Conservation (phyloP, 2,888 invertebrate species). For the Callyntrura sp. region DNA sequence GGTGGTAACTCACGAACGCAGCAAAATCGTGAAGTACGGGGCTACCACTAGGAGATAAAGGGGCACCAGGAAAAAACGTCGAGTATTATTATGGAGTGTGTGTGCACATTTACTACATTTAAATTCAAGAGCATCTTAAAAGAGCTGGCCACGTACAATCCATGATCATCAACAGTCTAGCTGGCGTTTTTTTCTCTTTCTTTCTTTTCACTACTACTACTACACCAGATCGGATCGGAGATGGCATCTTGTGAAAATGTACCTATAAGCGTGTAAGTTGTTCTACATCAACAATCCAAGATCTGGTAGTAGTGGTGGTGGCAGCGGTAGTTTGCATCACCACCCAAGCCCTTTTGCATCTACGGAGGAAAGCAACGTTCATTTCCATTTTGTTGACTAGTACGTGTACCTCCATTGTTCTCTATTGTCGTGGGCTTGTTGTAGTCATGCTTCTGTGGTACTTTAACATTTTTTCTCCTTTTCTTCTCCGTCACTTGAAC, state of each 20-base stretch:
- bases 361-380: slow-evolving; percentile 29
- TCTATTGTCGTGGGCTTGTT: background rate
- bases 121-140: slow-evolving; percentile 64
- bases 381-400: slow-evolving; percentile 49
- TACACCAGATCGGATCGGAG: slow-evolving; percentile 4
- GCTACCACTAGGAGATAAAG: background rate
- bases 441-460: background rate
- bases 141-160: slow-evolving; percentile 55
- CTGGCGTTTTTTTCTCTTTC: background rate
- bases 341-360: background rate
- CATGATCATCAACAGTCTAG: slow-evolving; percentile 62
- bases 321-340: too few species aligned
- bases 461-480: slow-evolving; percentile 22
- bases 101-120: slow-evolving; percentile 49
- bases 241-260: slow-evolving; percentile 15
- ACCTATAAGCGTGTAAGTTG: background rate
- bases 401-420: slow-evolving; percentile 14
- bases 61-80: background rate
- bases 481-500: slow-evolving; percentile 42
- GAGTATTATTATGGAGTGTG: slow-evolving; percentile 2
- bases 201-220: background rate
- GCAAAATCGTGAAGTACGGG: slow-evolving; percentile 5
- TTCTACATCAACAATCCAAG: background rate
- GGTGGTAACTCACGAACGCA: background rate
- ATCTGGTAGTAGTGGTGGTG: background rate